Evolutionary conservation across 2,888 invertebrate species (phyloP).

Genomic region (Melanargia galathea): DNA sequence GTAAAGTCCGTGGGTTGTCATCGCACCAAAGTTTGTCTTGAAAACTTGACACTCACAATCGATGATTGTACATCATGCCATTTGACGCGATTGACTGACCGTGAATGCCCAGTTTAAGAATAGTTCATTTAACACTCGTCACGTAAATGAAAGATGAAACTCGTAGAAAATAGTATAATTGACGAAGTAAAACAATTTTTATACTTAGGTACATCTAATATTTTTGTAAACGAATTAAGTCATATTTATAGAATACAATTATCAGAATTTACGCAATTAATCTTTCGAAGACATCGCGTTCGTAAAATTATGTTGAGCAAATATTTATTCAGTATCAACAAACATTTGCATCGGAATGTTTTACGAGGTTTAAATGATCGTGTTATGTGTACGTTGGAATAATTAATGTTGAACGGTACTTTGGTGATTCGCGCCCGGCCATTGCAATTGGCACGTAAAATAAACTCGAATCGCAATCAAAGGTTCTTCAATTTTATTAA

Average conservation of each 20-base stretch:
- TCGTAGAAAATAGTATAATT: neutral
- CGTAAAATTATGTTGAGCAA: slow-evolving; percentile 28
- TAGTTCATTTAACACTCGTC: too few species aligned
- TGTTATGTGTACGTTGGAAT: slow-evolving; percentile 15
- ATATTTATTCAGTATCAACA: slow-evolving; percentile 28
- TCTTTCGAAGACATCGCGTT: slow-evolving; percentile 18
- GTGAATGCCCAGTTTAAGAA: too few species aligned
- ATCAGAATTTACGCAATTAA: slow-evolving; percentile 19
- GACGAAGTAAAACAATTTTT: neutral
- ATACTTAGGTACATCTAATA: slow-evolving; percentile 26
- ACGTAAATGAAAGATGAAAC: neutral
- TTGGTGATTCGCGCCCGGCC: neutral
- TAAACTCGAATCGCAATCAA: neutral
- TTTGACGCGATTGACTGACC: too few species aligned
- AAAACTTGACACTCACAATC: too few species aligned
- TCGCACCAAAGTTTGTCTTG: too few species aligned
- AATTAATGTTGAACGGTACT: slow-evolving; percentile 18
- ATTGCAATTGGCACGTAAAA: neutral
- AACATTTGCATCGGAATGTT: slow-evolving; percentile 27
- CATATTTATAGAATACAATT: neutral
- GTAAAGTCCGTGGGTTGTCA: too few species aligned
- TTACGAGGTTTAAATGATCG: slow-evolving; percentile 27
- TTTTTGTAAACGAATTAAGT: slow-evolving; percentile 27
- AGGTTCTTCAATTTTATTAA: neutral
- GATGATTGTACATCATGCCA: too few species aligned